These are phyloP conservation scores for Aradus depressus DNA, from an alignment of 2,888 invertebrate genomes.

Conservation along the genomic window DNA sequence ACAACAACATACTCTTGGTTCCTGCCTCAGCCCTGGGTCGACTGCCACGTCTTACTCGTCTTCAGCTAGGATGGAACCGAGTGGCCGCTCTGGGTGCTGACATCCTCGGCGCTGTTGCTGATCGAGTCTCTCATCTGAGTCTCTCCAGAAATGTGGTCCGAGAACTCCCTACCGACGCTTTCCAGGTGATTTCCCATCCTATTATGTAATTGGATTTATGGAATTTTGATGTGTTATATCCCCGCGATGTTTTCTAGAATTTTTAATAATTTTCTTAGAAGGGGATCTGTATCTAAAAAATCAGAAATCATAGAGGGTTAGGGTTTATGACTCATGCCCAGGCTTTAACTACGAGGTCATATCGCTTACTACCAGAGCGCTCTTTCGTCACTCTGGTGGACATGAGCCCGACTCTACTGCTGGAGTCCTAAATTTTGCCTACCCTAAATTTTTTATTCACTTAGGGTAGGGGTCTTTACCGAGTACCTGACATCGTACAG, in stretches of 20 bases:
- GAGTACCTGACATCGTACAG: too few relatives aligned
- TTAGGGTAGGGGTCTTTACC: too few relatives aligned
- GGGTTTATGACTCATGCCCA: too few relatives aligned
- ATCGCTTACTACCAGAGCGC: too few relatives aligned
- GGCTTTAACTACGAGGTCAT: too few relatives aligned
- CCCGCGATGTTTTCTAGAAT: too few relatives aligned
- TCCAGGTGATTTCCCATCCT: constrained; percentile 50
- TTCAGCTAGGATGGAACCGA: constrained; percentile 75
- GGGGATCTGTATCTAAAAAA: background rate
- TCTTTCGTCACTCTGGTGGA: too few relatives aligned
- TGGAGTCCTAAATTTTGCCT: too few relatives aligned
- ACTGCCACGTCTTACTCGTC: constrained; percentile 57
- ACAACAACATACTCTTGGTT: constrained; percentile 76
- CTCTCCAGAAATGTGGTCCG: constrained; percentile 75
- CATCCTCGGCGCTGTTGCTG: constrained; percentile 59
- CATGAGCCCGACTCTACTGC: too few relatives aligned
- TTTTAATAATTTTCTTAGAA: too few relatives aligned
- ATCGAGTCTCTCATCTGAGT: constrained; percentile 55
- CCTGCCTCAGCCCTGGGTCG: constrained; percentile 73
- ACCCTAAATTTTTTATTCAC: too few relatives aligned
- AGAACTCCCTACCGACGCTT: constrained; percentile 69
- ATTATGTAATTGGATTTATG: background rate
- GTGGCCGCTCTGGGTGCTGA: constrained; percentile 75
- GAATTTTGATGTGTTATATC: too few relatives aligned
- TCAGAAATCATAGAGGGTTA: background rate